Conservation (phyloP, 2,797 vertebrate genomes). For the Oreonectes daqikongensis region DNA sequence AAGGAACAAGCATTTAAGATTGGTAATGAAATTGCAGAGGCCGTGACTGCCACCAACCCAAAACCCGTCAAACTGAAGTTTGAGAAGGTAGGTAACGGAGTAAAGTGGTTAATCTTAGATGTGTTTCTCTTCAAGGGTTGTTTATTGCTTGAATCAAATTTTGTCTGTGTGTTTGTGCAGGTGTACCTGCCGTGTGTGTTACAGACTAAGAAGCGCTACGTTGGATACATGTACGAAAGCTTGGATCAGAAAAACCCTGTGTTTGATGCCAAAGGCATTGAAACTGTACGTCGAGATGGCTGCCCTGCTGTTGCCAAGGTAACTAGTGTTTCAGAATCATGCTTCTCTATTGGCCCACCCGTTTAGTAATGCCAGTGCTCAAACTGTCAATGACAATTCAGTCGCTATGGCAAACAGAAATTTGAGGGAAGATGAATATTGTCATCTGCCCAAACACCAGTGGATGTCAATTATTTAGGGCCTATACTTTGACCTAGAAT, state of each 20-base stretch:
- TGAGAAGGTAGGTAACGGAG: slow-evolving; percentile 84
- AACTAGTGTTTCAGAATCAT: slow-evolving; percentile 61
- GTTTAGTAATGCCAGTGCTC: neutral
- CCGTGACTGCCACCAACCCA: slow-evolving; percentile 94
- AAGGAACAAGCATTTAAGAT: slow-evolving; percentile 99
- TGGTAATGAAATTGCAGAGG: slow-evolving; percentile 95
- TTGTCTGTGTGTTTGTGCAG: slow-evolving; percentile 64
- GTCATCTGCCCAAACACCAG: no score
- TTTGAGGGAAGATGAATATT: no score
- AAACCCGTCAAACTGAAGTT: slow-evolving; percentile 96
- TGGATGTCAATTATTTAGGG: no score
- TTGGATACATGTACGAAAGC: slow-evolving; percentile 98
- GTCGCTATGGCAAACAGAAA: neutral
- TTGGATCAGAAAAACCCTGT: slow-evolving; percentile 92
- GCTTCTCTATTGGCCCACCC: neutral
- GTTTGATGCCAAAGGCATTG: slow-evolving; percentile 97
- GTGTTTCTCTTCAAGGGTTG: neutral
- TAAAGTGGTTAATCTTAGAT: neutral
- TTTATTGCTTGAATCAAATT: neutral
- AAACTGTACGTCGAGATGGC: slow-evolving; percentile 93
- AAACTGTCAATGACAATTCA: slow-evolving; percentile 8
- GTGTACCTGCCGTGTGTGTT: slow-evolving; percentile 96
- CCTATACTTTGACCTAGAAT: no score
- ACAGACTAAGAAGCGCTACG: slow-evolving; percentile 98
- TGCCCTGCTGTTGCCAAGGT: slow-evolving; percentile 99